Base-by-base conservation (phyloP, 1,140 invertebrate species). In the Drosophila malerkotliana region DNA sequence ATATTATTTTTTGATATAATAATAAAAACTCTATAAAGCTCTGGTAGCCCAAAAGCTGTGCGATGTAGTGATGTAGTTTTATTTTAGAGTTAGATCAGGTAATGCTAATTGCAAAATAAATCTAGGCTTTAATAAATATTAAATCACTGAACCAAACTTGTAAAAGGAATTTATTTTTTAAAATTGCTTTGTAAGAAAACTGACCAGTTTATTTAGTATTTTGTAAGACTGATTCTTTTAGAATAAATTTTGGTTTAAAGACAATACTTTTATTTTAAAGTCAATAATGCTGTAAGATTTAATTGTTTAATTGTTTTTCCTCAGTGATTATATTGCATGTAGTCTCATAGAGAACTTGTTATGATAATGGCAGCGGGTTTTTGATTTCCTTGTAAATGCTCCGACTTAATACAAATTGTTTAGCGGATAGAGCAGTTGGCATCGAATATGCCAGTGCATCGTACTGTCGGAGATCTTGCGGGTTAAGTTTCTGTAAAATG, bases 281-380 rank as follows among this genome's bases (percentile, higher is more conserved):
- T n/a, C 3, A 12, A 37, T 37, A 12, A 34, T 34, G 9, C 9
- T 34, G 9, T 34, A 9, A 34, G 9, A 9, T 37, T 10, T 44
- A 44, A 15, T 15, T 15, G 15, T 37, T 10, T 44, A 44, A 15
- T 15, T 15, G 15, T 15, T 67, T 67, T 67, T 14, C 12, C 44
- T 39, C 63, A 67, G 60, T 67, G 45, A 30, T 44, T 44, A 8
- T 44, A 15, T 7, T 12, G 15, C n/a, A 15, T 44, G 9, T 54
- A 39, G n/a, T 21, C 5, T 14, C 21, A 49, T 49, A 15, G 24
- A 47, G 51, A 83, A 83, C 79, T 49, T 32, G 79, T 83, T 83
- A 83, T 83, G 79, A 57, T 84, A 83, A 82, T 71, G 6, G 26
- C 37, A 32, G n/a, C 62, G 28, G 26, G 26, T 48, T 75, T 75